Base-by-base conservation (phyloP, 2,797 vertebrate species). In the Heliangelus exortis region DNA sequence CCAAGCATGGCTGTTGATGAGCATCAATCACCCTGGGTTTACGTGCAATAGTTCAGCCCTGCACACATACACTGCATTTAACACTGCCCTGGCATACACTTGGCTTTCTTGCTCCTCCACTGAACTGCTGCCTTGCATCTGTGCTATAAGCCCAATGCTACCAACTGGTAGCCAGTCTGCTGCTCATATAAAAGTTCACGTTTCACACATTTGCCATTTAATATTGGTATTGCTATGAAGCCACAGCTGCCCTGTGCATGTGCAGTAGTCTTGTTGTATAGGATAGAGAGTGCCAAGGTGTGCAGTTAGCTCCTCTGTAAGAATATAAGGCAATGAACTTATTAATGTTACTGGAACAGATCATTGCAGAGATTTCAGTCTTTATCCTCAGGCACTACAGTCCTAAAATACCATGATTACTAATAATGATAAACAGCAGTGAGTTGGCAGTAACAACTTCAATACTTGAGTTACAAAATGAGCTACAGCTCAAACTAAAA, bases 11-110 rank as follows among this genome's bases (percentile, higher is more conserved):
- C 6, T 26, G 33, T 2, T 74, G 20, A 58, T 11, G 39, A 10
- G 31, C n/a, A 31, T 3, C 47, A 22, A 26, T 23, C 43, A 36
- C n/a, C 14, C 39, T 16, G 53, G 23, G 20, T 71, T 39, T 39
- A 54, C 0, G 2, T 0, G 0, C 59, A 72, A 13, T 2, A 61
- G 59, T 28, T 53, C n/a, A 58, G 45, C 25, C 39, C 59, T 23
- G 4, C 12, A 26, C 14, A 31, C 18, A 3, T 10, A 34, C 34
- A 13, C 5, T 28, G 34, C 7, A 3, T 23, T 48, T 67, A 31
- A 11, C 6, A 8, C 20, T 71, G 43, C 21, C 54, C 41, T 10
- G 25, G 15, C 26, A 62, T 5, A 18, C 15, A 18, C 2, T 14
- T 12, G 10, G 7, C 22, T 29, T 72, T 28, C 25, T 45, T 58